Percentiles rank a stretch among this genome's conserved stretches.
phyloP scores from a whole-genome alignment of 2,113 vertebrate species.

The Scomber colias region DNA sequence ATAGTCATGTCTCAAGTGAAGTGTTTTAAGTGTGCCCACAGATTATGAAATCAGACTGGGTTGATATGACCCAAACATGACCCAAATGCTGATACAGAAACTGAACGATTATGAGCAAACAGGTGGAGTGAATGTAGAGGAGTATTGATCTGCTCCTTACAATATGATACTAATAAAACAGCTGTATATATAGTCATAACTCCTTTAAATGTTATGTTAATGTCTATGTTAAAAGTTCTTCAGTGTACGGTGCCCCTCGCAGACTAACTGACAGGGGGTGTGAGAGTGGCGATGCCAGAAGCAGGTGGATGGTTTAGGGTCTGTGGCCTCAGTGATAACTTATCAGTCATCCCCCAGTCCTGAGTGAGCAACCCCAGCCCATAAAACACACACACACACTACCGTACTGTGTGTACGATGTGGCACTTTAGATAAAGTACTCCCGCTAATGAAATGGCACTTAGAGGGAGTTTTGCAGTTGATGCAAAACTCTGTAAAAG shows the following conservation, averaged over 20 bases:
- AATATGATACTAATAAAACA: background rate
- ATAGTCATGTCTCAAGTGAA: constrained; percentile 24
- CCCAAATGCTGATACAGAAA: constrained; percentile 11
- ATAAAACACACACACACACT: background rate
- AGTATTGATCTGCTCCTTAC: background rate
- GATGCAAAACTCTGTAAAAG: background rate
- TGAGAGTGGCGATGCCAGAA: constrained; percentile 51
- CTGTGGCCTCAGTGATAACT: constrained; percentile 77
- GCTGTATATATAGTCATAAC: constrained; percentile 1
- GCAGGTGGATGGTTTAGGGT: constrained; percentile 73
- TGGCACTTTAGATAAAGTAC: background rate
- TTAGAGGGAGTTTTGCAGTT: background rate
- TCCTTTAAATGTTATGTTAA: background rate
- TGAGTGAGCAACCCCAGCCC: constrained; percentile 61
- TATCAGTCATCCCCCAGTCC: constrained; percentile 76
- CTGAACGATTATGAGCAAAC: background rate
- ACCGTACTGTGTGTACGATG: background rate
- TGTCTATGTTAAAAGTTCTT: background rate
- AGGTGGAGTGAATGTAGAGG: background rate
- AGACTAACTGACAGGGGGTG: constrained; percentile 71
- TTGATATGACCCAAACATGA: constrained; percentile 7
- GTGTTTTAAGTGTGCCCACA: background rate
- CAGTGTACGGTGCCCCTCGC: constrained; percentile 20
- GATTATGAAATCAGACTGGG: constrained; percentile 20
- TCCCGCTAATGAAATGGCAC: background rate